Evolutionary conservation across 2,888 invertebrate species (phyloP).

Genomic region (Conops quadrifasciatus): DNA sequence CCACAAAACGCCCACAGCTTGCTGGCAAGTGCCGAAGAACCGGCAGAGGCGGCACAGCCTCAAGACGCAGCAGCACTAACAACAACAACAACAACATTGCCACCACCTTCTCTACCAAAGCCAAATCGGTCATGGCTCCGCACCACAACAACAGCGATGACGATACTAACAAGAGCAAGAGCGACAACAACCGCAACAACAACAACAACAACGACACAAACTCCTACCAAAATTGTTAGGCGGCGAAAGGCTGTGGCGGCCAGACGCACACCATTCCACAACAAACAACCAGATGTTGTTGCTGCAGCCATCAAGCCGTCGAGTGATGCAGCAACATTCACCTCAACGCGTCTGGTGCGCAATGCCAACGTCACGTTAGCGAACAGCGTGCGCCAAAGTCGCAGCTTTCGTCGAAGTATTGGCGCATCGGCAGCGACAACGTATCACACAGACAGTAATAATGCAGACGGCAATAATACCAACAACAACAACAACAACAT

Average conservation of each 20-base stretch:
- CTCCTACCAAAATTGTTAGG: slow-evolving; percentile 39
- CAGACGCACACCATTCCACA: slow-evolving; percentile 40
- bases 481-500: slow-evolving; percentile 14
- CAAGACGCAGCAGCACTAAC: slow-evolving; percentile 27
- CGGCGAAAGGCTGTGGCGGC: slow-evolving; percentile 42
- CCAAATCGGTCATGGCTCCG: slow-evolving; percentile 50
- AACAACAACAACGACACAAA: slow-evolving; percentile 52
- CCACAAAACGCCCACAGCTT: slow-evolving; percentile 32
- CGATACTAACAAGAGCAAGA: slow-evolving; percentile 50
- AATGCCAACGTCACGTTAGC: slow-evolving; percentile 38
- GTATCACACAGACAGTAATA: slow-evolving; percentile 24
- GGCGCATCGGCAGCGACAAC: slow-evolving; percentile 24
- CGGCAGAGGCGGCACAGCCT: slow-evolving; percentile 24
- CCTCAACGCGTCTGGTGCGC: slow-evolving; percentile 42
- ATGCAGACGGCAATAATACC: slow-evolving; percentile 3
- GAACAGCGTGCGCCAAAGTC: slow-evolving; percentile 47
- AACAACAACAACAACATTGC: slow-evolving; percentile 50
- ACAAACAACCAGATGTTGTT: slow-evolving; percentile 13
- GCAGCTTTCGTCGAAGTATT: slow-evolving; percentile 44
- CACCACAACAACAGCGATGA: slow-evolving; percentile 57
- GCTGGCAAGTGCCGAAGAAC: slow-evolving; percentile 29
- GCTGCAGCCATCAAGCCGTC: slow-evolving; percentile 5
- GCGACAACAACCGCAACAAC: slow-evolving; percentile 57
- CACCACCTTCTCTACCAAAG: slow-evolving; percentile 48
- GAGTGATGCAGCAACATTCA: slow-evolving; percentile 39